phyloP scores from a whole-genome alignment of 1,140 invertebrate species.

The Lanistes nyassanus region DNA sequence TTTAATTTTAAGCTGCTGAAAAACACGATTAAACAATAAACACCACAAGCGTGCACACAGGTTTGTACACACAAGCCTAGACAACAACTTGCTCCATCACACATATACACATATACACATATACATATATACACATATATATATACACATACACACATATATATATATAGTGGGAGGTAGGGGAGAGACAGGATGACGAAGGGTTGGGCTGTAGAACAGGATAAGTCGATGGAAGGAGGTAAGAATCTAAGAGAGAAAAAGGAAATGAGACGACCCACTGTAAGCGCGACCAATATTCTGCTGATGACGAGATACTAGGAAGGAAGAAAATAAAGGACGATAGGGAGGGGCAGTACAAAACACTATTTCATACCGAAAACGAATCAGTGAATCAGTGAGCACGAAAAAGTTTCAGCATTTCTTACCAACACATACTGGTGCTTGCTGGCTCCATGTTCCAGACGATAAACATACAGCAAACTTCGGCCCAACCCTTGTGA shows the following conservation, averaged over 20 bases:
- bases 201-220: background rate
- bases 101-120: slow-evolving; percentile 10
- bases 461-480: slow-evolving; percentile 27
- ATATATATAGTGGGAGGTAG: background rate
- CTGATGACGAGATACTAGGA: too few species aligned
- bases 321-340: too few species aligned
- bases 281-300: too few species aligned
- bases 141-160: background rate
- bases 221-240: background rate
- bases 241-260: background rate
- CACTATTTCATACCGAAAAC: too few species aligned
- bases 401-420: background rate
- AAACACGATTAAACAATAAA: too few species aligned
- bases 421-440: slow-evolving; percentile 33
- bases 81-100: background rate
- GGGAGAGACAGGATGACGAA: background rate
- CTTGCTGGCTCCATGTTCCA: slow-evolving; percentile 31
- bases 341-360: too few species aligned
- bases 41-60: background rate
- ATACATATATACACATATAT: background rate
- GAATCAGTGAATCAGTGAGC: background rate
- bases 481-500: slow-evolving; percentile 26
- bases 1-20: too few species aligned
- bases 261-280: background rate
- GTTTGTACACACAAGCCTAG: background rate